phyloP scores from a whole-genome alignment of 2,113 vertebrate species.

The Brachionichthys hirsutus region DNA sequence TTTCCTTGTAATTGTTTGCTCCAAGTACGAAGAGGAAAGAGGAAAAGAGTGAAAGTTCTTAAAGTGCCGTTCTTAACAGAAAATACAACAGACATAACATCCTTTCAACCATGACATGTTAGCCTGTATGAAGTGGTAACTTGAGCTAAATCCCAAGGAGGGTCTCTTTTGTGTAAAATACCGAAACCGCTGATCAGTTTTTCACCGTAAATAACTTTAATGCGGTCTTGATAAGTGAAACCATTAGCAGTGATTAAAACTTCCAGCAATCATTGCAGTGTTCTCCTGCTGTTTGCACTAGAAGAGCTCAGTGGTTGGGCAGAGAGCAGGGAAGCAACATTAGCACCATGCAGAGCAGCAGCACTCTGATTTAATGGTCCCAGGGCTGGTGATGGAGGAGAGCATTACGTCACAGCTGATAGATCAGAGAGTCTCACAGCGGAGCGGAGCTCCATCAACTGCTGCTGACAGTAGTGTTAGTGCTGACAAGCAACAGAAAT shows the following conservation, averaged over 20 bases:
- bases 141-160: neutral
- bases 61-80: too few species aligned
- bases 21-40: neutral
- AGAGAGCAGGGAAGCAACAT: conserved; percentile 37
- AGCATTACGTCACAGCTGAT: conserved; percentile 70
- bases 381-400: conserved; percentile 67
- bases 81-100: neutral
- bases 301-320: conserved; percentile 49
- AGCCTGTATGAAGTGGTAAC: neutral
- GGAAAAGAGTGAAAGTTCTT: neutral
- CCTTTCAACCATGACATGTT: neutral
- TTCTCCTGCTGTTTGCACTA: conserved; percentile 53
- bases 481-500: conserved; percentile 64
- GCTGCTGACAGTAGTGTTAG: conserved; percentile 64
- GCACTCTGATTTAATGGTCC: conserved; percentile 66
- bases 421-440: conserved; percentile 65
- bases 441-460: conserved; percentile 67
- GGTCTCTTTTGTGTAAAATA: conserved; percentile 10
- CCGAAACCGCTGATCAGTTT: conserved; percentile 11
- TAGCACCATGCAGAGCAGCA: conserved; percentile 65
- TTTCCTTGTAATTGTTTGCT: conserved; percentile 10
- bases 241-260: conserved; percentile 62
- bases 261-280: conserved; percentile 39
- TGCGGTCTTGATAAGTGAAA: conserved; percentile 53
- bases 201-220: conserved; percentile 42